These are phyloP conservation scores for Acanthosoma haemorrhoidale DNA, from an alignment of 2,888 invertebrate genomes.

Conservation along the genomic window DNA sequence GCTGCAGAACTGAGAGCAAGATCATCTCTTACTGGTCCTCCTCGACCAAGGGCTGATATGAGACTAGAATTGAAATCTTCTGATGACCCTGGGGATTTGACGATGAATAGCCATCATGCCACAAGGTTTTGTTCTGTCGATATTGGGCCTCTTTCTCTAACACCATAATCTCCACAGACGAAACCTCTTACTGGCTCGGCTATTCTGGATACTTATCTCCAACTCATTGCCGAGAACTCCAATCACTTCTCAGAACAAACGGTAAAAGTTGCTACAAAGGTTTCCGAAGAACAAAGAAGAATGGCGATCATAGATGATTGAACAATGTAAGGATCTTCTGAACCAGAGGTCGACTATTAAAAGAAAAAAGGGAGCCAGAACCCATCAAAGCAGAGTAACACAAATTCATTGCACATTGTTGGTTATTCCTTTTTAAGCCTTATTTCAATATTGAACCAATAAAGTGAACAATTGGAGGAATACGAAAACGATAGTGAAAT, in stretches of 20 bases:
- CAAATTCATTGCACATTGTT: conserved; percentile 10
- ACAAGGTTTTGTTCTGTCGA: conserved; percentile 40
- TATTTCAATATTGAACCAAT: not conserved
- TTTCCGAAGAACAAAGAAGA: conserved; percentile 54
- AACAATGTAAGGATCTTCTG: conserved; percentile 48
- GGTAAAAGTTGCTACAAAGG: conserved; percentile 55
- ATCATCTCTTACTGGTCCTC: conserved; percentile 78
- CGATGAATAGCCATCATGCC: conserved; percentile 54
- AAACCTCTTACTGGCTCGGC: conserved; percentile 62
- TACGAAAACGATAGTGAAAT: too few species aligned
- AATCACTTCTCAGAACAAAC: conserved; percentile 63
- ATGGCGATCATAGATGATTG: conserved; percentile 50
- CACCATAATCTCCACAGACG: conserved; percentile 48
- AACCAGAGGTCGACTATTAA: conserved; percentile 54
- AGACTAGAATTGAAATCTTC: conserved; percentile 69
- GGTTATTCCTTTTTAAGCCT: conserved; percentile 15
- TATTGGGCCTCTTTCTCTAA: conserved; percentile 44
- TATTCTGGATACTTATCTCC: conserved; percentile 79
- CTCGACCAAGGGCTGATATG: conserved; percentile 60
- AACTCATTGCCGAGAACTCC: conserved; percentile 80
- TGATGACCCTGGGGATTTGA: conserved; percentile 78
- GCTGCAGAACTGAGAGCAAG: conserved; percentile 75
- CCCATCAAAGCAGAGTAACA: conserved; percentile 48
- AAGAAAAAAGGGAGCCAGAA: conserved; percentile 51
- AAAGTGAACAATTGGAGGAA: too few species aligned